phyloP scores from a whole-genome alignment of 2,797 vertebrate species.

The Spheniscus humboldti region DNA sequence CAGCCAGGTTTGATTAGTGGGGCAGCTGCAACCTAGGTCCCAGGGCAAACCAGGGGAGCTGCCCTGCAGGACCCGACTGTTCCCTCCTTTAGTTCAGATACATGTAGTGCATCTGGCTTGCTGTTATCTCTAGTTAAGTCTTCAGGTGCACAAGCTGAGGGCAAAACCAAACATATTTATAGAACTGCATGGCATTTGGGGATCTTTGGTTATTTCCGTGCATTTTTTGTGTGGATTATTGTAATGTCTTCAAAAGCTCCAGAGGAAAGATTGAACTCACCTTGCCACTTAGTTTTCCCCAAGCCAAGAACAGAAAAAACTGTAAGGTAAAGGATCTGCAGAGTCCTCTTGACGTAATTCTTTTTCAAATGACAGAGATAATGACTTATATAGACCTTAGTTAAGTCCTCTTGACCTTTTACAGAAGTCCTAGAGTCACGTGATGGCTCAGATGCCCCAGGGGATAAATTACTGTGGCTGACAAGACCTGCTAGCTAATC shows the following conservation, averaged over 20 bases:
- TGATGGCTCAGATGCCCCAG: slow-evolving; percentile 36
- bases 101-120: neutral
- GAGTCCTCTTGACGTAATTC: neutral
- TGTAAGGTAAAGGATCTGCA: neutral
- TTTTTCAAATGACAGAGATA: neutral
- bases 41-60: neutral
- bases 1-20: neutral
- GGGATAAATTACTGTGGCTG: slow-evolving; percentile 43
- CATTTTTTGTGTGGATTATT: neutral
- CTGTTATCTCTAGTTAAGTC: neutral
- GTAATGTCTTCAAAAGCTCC: neutral
- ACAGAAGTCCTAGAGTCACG: slow-evolving; percentile 17
- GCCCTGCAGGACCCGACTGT: neutral
- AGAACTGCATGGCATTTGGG: neutral
- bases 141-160: neutral
- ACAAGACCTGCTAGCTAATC: slow-evolving; percentile 63
- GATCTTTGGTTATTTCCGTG: neutral
- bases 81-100: neutral
- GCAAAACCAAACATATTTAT: neutral
- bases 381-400: slow-evolving; percentile 42
- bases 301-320: neutral
- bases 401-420: slow-evolving; percentile 58
- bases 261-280: slow-evolving; percentile 5
- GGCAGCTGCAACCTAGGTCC: neutral
- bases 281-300: neutral